phyloP scores from a whole-genome alignment of 2,797 vertebrate genomes.

The Jordanella pulchra region DNA sequence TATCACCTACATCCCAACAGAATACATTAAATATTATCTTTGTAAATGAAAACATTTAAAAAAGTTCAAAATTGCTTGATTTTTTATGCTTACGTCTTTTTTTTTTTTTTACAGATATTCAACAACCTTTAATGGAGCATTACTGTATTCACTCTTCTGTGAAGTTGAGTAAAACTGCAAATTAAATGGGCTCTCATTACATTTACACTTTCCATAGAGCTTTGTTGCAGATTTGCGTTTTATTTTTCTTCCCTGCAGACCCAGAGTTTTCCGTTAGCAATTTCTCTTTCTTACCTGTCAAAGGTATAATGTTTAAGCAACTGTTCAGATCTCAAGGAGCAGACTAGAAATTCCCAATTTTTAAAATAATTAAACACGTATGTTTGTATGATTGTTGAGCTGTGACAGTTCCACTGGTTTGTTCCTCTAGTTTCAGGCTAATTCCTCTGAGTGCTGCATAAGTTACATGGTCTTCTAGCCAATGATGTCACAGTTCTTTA shows the following conservation, averaged over 20 bases:
- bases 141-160: background rate
- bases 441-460: constrained; percentile 35
- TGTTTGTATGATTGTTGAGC: constrained; percentile 19
- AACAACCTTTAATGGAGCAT: too few species aligned
- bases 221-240: background rate
- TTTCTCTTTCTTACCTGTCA: background rate
- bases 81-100: too few species aligned
- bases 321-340: background rate
- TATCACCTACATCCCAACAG: background rate
- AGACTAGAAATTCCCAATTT: background rate
- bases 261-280: background rate
- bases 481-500: constrained; percentile 56
- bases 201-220: background rate
- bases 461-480: constrained; percentile 50
- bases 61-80: too few species aligned
- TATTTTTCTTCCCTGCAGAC: background rate
- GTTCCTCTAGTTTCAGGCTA: constrained; percentile 35
- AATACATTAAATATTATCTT: background rate
- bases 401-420: constrained; percentile 42
- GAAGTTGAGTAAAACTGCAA: background rate
- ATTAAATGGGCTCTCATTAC: background rate
- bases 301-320: background rate
- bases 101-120: too few species aligned
- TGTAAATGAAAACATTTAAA: too few species aligned
- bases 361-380: background rate